Evolutionary conservation across 2,888 invertebrate species (phyloP), one percentile per base, ranked within the genome.

Genomic region (Lasius platythorax): DNA sequence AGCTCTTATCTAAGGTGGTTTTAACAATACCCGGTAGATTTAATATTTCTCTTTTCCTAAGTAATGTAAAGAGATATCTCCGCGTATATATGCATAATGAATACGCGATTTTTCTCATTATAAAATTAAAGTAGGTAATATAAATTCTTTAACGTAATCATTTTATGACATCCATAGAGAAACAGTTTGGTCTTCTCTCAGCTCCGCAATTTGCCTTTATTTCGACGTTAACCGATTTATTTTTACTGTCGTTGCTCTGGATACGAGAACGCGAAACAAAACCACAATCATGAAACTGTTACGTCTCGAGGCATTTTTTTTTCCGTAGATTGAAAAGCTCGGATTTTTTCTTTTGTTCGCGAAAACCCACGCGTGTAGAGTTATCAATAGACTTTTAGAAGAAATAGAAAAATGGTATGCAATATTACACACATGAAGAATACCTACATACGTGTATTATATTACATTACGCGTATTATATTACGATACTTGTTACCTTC

Each of bases 391-490:
- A 53, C 2, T 67, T 76, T 28, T 30, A 40, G 40, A n/a, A 40
- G 28, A 3, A 76, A 67, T 28, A 37, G 53, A 33, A 50, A 76
- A 64, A 50, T 76, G 2, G 4, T 18, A 2, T 28, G 50, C 33
- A 33, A 70, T 33, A 33, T 70, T 70, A 70, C n/a, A n/a, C 3
- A 8, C 6, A 53, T 2, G 53, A n/a, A 53, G 46, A 15, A 50
- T 15, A 30, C 23, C 23, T 23, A 23, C 23, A 23, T 23, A 23
- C 33, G 53, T 33, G 50, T 12, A n/a, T 70, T 33, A 33, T n/a
- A 30, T 33, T 50, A 50, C 46, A 46, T 67, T 46, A 46, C 68
- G 30, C 30, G 50, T 68, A 68, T 68, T 46, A 68, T 30, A 68
- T 68, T 53, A 70, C 50, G 50, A 18, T 33, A 30, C 30, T 53